A percentile compares a stretch with the other conserved stretches of the same genome.
Evolutionary conservation across 2,888 invertebrate species (phyloP).

Genomic region (Allophyes oxyacanthae): DNA sequence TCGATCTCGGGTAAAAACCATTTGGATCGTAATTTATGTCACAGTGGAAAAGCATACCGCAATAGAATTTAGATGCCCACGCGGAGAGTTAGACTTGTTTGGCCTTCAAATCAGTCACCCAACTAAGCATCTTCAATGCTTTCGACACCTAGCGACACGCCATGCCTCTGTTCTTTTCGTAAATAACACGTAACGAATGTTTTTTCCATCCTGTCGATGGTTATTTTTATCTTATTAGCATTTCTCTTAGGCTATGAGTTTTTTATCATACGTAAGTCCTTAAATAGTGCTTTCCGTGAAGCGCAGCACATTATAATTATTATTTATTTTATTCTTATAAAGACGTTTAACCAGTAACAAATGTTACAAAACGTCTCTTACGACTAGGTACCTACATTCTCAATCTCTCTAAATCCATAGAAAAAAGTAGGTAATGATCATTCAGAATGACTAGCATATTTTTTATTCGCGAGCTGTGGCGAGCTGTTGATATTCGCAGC

Average conservation of each 20-base stretch:
- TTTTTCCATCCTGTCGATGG: constrained; percentile 45
- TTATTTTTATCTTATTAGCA: constrained; percentile 46
- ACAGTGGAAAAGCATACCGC: constrained; percentile 25
- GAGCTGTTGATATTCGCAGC: constrained; percentile 26
- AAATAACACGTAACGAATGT: constrained; percentile 36
- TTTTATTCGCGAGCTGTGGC: constrained; percentile 39
- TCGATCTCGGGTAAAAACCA: constrained; percentile 15
- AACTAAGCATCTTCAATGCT: constrained; percentile 52
- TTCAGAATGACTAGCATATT: constrained; percentile 37
- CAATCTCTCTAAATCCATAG: constrained; percentile 14
- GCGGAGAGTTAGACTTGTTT: constrained; percentile 42
- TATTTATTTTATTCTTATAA: too few species aligned
- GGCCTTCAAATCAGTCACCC: constrained; percentile 46
- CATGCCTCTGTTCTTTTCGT: constrained; percentile 48
- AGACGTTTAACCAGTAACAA: constrained; percentile 15
- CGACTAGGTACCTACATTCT: constrained; percentile 1
- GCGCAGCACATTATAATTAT: not conserved
- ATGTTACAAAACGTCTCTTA: constrained; percentile 10
- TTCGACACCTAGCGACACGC: constrained; percentile 52
- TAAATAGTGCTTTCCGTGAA: constrained; percentile 9
- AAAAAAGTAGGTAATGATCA: constrained; percentile 18
- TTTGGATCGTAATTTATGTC: constrained; percentile 18
- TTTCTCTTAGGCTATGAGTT: constrained; percentile 42
- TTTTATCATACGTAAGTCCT: constrained; percentile 12
- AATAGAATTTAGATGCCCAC: constrained; percentile 37